Evolutionary conservation across 2,797 vertebrate species (phyloP).

Genomic region (Ceyx erithaca): DNA sequence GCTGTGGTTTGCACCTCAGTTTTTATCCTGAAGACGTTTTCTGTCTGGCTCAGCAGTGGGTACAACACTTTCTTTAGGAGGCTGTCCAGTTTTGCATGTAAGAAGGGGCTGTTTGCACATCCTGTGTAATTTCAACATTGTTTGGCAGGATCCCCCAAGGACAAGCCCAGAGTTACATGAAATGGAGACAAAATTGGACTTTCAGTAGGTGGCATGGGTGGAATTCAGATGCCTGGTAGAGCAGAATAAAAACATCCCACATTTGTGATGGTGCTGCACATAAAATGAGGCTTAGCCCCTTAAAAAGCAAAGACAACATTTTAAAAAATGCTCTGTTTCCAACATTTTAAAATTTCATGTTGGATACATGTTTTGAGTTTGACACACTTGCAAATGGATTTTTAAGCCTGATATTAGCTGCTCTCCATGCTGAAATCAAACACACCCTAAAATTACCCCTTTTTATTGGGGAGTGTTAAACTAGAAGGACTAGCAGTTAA

Average conservation of each 20-base stretch:
- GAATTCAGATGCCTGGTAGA: background rate
- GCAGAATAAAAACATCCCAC: background rate
- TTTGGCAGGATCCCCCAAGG: background rate
- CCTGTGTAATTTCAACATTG: background rate
- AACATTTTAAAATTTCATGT: rapidly evolving
- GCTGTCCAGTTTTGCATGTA: background rate
- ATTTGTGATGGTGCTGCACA: rapidly evolving
- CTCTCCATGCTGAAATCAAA: background rate
- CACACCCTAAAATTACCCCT: background rate
- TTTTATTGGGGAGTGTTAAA: background rate
- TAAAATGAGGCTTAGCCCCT: background rate
- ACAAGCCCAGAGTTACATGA: background rate
- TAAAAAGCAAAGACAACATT: background rate
- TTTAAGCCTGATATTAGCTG: background rate
- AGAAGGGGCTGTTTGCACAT: background rate
- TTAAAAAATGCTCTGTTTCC: background rate
- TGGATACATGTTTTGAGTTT: rapidly evolving
- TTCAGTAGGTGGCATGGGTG: background rate
- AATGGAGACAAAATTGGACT: background rate
- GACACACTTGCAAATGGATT: rapidly evolving
- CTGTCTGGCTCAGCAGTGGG: background rate
- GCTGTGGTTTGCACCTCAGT: background rate
- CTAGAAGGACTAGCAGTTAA: background rate
- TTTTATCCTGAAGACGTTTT: background rate
- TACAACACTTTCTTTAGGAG: background rate